Conservation (phyloP, 2,113 vertebrate genomes). For the Muscicapa adusta region DNA sequence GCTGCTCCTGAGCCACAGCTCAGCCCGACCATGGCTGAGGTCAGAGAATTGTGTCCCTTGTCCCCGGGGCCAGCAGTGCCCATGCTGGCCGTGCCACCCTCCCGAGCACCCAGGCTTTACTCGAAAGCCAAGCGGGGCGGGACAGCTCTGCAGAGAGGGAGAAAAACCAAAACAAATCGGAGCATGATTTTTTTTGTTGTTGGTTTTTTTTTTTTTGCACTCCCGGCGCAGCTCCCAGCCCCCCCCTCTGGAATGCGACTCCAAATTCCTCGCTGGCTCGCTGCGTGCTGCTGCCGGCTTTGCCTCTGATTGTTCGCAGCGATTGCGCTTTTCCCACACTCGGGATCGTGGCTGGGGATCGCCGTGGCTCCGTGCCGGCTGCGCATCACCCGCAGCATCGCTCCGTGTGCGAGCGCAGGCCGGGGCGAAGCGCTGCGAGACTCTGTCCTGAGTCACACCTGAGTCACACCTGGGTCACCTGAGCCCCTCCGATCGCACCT, state of each 20-base stretch:
- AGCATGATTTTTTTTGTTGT: neutral
- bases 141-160: neutral
- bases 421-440: neutral
- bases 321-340: slow-evolving; percentile 66
- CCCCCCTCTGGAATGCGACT: slow-evolving; percentile 35
- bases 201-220: neutral
- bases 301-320: slow-evolving; percentile 43
- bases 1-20: neutral
- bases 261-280: slow-evolving; percentile 35
- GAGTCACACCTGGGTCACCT: neutral
- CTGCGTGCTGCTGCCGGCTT: slow-evolving; percentile 61
- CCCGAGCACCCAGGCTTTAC: neutral
- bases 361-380: slow-evolving; percentile 43
- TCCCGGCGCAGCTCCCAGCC: neutral
- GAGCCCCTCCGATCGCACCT: neutral
- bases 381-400: neutral
- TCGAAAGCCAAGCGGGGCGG: neutral
- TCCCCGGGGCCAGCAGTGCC: neutral
- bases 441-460: slow-evolving; percentile 34
- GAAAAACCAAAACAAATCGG: neutral
- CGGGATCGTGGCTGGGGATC: slow-evolving; percentile 1
- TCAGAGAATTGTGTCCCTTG: neutral
- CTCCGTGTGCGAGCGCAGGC: neutral
- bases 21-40: neutral
- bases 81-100: rapidly evolving